Evolutionary conservation across 2,113 vertebrate species (phyloP).

Genomic region (Pristiophorus japonicus): DNA sequence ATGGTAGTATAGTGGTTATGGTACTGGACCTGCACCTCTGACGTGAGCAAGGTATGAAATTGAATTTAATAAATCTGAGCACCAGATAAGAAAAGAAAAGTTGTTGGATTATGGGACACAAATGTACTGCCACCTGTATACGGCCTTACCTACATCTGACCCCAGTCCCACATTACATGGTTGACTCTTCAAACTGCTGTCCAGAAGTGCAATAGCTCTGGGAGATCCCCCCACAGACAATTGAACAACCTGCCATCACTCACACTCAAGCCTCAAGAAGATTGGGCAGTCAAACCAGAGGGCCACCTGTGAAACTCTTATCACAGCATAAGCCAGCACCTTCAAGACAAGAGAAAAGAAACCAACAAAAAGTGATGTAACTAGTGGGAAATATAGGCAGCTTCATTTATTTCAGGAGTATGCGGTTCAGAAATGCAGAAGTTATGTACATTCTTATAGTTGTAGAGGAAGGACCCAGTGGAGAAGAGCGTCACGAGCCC

Average conservation of each 20-base stretch:
- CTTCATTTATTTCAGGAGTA: not conserved
- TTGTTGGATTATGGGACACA: not conserved
- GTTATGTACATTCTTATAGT: not conserved
- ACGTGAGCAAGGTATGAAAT: not conserved
- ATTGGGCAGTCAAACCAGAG: not conserved
- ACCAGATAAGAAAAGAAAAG: not conserved
- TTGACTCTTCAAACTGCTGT: not conserved
- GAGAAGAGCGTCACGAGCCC: not conserved
- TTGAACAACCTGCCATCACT: too few relatives aligned
- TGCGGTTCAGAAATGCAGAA: not conserved
- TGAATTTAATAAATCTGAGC: not conserved
- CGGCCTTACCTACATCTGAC: not conserved
- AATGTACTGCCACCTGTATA: not conserved
- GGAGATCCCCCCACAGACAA: too few relatives aligned
- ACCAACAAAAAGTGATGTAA: not conserved
- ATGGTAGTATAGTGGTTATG: not conserved
- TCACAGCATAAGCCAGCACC: not conserved
- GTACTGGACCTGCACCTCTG: not conserved
- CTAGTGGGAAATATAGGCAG: not conserved
- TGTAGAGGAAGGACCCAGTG: not conserved
- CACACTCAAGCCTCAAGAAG: too few relatives aligned
- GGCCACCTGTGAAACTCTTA: not conserved
- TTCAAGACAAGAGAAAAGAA: not conserved
- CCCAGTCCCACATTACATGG: not conserved
- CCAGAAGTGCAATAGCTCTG: not conserved